A percentile compares a stretch with the other conserved stretches of the same genome.
These are phyloP conservation scores for Xiphophorus birchmanni DNA, from an alignment of 2,797 vertebrate genomes.

Conservation along the genomic window DNA sequence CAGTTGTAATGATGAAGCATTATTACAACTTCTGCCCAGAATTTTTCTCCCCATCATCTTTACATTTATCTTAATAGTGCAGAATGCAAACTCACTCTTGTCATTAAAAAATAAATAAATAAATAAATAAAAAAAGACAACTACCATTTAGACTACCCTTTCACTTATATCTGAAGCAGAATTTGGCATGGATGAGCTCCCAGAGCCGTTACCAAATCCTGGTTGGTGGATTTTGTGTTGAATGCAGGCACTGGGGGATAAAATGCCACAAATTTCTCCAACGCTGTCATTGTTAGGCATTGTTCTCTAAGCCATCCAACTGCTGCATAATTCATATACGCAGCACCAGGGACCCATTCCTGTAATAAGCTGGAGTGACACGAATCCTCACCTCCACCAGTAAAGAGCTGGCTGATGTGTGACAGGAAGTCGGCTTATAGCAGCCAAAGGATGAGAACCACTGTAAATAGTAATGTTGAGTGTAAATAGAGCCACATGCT, in stretches of 20 bases:
- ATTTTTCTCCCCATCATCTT: neutral
- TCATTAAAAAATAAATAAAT: neutral
- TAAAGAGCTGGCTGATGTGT: slow-evolving; percentile 36
- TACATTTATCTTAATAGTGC: neutral
- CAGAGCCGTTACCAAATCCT: slow-evolving; percentile 9
- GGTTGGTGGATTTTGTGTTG: slow-evolving; percentile 35
- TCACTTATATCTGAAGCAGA: slow-evolving; percentile 20
- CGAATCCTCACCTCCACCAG: slow-evolving; percentile 40
- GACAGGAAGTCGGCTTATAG: slow-evolving; percentile 34
- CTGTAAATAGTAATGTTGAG: slow-evolving; percentile 2
- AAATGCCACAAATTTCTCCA: slow-evolving; percentile 48
- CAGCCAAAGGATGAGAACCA: slow-evolving; percentile 17
- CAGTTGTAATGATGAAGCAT: neutral
- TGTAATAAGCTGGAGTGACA: slow-evolving; percentile 67
- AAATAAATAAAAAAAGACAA: neutral
- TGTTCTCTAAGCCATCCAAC: slow-evolving; percentile 54
- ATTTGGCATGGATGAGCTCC: slow-evolving; percentile 38
- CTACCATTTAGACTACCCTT: neutral
- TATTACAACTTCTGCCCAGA: neutral
- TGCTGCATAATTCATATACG: slow-evolving; percentile 76
- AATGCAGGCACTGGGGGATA: slow-evolving; percentile 31
- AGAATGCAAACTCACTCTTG: neutral
- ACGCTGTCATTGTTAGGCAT: slow-evolving; percentile 51
- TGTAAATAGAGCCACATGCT: slow-evolving; percentile 18
- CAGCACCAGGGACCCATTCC: slow-evolving; percentile 52